Evolutionary conservation across 1,140 invertebrate genomes (phyloP), one percentile per base, ranked within the genome.

Genomic region (Apis dorsata): DNA sequence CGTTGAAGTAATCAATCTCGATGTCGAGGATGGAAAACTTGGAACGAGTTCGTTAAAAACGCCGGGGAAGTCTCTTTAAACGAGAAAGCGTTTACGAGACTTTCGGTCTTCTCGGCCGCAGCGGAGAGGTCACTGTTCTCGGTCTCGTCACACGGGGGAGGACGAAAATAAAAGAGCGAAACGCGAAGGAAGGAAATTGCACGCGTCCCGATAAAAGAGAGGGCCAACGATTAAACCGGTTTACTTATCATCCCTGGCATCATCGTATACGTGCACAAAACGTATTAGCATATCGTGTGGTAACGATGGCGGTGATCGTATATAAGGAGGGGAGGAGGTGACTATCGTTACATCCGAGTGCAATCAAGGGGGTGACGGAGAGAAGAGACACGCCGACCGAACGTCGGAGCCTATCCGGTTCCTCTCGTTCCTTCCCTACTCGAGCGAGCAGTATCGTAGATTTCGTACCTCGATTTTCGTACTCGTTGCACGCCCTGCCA

Each of bases 401-500:
- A 86, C 74, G 80, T 75, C 76, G 69, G 77, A 74, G 70, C 59
- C 63, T 34, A 62, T 86, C 77, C 49, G 44, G 34, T 24, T 44
- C 34, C 59, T 69, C 72, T 34, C 34, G 34, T 44, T 44, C 34
- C 34, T 44, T 44, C 5, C 34, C 34, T 44, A 44, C 34, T 7
- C 34, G 4, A 44, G 66, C 28, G 28, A 81, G 84, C 68, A 78
- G 69, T 65, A 78, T 73, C 63, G 59, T 84, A 71, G 86, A 82
- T 87, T 74, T 78, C 63, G 53, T 79, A 74, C 28, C 66, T 81
- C 77, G 86, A 85, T 85, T 81, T 70, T 49, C 34, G 65, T 78
- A 79, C 86, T 83, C 76, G 53, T 88, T 53, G 87, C 79, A 88
- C 83, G 79, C 66, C 34, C 77, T 79, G 86, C 83, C 84, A 88